phyloP scores from a whole-genome alignment of 2,113 vertebrate genomes.

The Pionites leucogaster region DNA sequence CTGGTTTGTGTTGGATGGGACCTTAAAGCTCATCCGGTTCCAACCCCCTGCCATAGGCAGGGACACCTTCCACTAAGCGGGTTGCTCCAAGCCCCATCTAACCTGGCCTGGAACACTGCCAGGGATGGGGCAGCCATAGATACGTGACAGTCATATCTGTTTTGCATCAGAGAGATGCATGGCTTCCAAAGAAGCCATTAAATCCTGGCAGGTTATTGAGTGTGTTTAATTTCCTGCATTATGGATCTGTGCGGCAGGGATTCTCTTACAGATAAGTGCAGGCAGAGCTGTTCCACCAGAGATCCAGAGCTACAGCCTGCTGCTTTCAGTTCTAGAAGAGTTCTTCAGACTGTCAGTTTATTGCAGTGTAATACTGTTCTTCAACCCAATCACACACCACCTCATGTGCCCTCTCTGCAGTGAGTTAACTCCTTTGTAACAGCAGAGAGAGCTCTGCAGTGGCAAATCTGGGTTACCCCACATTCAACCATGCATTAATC shows the following conservation, averaged over 20 bases:
- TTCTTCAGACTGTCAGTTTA: not conserved
- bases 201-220: not conserved
- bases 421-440: not conserved
- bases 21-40: not conserved
- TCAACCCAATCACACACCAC: not conserved
- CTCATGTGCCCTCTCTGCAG: not conserved
- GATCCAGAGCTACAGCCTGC: conserved; percentile 8
- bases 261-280: not conserved
- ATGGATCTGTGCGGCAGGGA: not conserved
- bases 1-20: not conserved
- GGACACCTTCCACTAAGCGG: not conserved
- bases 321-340: conserved; percentile 7
- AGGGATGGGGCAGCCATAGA: not conserved
- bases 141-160: accelerated
- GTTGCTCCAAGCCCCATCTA: not conserved
- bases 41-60: not conserved
- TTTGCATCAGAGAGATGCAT: not conserved
- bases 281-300: not conserved
- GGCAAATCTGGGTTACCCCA: conserved; percentile 48
- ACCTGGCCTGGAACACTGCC: not conserved
- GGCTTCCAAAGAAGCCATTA: not conserved
- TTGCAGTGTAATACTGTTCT: not conserved
- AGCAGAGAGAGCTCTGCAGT: conserved; percentile 7
- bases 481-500: not conserved
- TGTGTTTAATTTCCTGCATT: not conserved